These are phyloP conservation scores for Megaptera novaeangliae DNA, from an alignment of 2,113 vertebrate genomes.

Conservation along the genomic window DNA sequence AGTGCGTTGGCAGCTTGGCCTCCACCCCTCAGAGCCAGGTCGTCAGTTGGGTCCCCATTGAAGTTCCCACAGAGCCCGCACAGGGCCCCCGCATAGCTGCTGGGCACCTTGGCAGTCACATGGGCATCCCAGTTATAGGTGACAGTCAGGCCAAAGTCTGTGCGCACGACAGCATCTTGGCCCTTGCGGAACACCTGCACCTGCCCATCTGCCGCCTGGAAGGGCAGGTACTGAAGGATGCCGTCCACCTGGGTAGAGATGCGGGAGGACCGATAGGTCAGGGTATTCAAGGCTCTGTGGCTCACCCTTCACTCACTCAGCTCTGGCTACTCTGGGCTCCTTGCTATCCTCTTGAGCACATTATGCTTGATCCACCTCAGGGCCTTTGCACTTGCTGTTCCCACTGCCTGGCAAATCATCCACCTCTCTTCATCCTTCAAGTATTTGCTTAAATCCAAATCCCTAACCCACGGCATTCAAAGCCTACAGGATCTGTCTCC, in stretches of 20 bases:
- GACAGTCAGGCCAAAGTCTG: conserved; percentile 80
- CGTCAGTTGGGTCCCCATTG: conserved; percentile 67
- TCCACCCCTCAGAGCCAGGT: conserved; percentile 72
- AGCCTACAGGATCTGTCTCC: no score
- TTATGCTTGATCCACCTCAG: background rate
- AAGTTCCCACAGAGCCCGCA: conserved; percentile 90
- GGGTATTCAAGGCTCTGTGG: background rate
- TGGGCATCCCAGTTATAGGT: conserved; percentile 79
- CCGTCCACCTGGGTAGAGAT: conserved; percentile 74
- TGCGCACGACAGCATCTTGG: conserved; percentile 62
- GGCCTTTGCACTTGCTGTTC: background rate
- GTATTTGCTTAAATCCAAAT: background rate
- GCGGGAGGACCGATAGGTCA: background rate
- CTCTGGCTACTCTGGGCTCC: background rate
- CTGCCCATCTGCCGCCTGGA: conserved; percentile 25
- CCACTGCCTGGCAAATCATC: background rate
- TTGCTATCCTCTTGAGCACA: background rate
- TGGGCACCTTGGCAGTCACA: conserved; percentile 74
- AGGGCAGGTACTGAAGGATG: conserved; percentile 78
- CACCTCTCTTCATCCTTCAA: background rate
- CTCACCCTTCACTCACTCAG: background rate
- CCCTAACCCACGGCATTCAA: background rate
- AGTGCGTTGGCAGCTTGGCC: conserved; percentile 42
- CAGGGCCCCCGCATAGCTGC: conserved; percentile 77
- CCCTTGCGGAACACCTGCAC: conserved; percentile 75